phyloP scores from a whole-genome alignment of 2,888 invertebrate genomes.

The Eristalis intricaria region DNA sequence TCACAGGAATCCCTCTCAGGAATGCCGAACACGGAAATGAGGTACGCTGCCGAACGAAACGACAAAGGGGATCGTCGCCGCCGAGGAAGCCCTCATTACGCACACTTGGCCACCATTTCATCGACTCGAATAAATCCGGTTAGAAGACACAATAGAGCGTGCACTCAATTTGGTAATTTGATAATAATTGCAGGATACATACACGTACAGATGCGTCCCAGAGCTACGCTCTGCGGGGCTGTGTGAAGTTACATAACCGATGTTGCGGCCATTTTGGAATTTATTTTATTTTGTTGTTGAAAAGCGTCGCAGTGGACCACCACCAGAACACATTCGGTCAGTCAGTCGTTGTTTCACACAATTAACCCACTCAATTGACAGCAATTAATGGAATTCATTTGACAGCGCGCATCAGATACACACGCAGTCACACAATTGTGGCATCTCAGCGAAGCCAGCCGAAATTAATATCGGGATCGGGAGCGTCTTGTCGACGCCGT shows the following conservation, averaged over 20 bases:
- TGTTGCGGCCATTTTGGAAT: slow-evolving; percentile 41
- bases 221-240: neutral
- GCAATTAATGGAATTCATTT: slow-evolving; percentile 73
- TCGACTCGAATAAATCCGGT: slow-evolving; percentile 51
- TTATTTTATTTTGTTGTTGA: slow-evolving; percentile 30
- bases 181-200: slow-evolving; percentile 64
- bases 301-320: slow-evolving; percentile 21
- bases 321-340: slow-evolving; percentile 8
- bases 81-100: neutral
- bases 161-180: slow-evolving; percentile 46
- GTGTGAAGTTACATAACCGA: slow-evolving; percentile 13
- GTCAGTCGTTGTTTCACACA: slow-evolving; percentile 71
- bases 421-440: slow-evolving; percentile 1
- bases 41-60: slow-evolving; percentile 9
- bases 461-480: slow-evolving; percentile 34
- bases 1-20: slow-evolving; percentile 47
- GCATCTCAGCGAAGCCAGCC: slow-evolving; percentile 15
- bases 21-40: slow-evolving; percentile 50
- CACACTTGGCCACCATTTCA: slow-evolving; percentile 1
- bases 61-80: slow-evolving; percentile 35
- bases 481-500: neutral
- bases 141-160: slow-evolving; percentile 30
- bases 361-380: slow-evolving; percentile 75
- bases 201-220: slow-evolving; percentile 6
- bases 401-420: slow-evolving; percentile 23